Conservation (phyloP, 2,113 vertebrate species). For the Alaudala cheleensis region DNA sequence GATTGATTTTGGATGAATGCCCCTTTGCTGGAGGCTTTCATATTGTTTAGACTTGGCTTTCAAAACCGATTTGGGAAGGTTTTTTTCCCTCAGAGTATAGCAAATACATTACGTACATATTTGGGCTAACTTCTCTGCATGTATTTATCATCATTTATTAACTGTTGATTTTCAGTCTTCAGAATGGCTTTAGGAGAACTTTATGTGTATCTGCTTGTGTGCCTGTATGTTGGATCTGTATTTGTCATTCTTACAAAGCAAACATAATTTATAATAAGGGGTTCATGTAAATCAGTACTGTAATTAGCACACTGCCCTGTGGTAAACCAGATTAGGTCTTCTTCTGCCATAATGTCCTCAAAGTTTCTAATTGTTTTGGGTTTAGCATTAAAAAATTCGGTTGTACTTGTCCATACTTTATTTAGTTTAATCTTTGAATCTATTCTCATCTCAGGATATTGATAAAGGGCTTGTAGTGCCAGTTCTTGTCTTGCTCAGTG, state of each 20-base stretch:
- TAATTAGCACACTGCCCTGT: background rate
- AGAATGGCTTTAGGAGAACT: background rate
- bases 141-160: constrained; percentile 29
- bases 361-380: background rate
- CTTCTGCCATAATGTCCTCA: background rate
- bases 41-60: constrained; percentile 57
- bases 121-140: constrained; percentile 17
- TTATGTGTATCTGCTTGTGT: background rate
- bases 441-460: background rate
- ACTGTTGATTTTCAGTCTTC: background rate
- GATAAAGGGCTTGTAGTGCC: background rate
- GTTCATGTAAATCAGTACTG: background rate
- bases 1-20: constrained; percentile 45
- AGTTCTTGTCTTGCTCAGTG: background rate
- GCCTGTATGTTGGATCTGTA: background rate
- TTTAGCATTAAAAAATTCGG: background rate
- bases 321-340: background rate
- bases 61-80: constrained; percentile 26
- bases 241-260: background rate
- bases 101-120: constrained; percentile 29
- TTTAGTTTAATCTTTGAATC: background rate
- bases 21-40: constrained; percentile 32
- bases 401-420: background rate
- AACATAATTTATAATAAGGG: background rate
- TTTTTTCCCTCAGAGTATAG: constrained; percentile 30